Evolutionary conservation across 2,888 invertebrate species (phyloP), one percentile per base, ranked within the genome.

Genomic region (Drosophila nr. fundita): DNA sequence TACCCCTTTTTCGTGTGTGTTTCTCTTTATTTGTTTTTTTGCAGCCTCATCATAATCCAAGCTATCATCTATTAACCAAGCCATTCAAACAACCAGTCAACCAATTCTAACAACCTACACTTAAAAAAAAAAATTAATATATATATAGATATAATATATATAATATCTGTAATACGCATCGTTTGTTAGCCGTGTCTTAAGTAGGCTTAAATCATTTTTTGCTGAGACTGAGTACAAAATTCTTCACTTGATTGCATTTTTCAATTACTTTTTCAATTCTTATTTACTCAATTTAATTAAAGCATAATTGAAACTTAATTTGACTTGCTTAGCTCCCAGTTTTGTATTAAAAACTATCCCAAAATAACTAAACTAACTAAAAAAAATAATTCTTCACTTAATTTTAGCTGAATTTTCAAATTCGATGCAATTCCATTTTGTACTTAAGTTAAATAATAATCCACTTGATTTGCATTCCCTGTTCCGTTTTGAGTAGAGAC

Each of bases 11-110:
- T 55, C 61, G 40, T 63, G 65, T 63, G 65, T 82, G 54, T 76
- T 29, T 67, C 42, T 65, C 18, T 32, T 13, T 24, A 18, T 58
- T 24, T 58, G 30, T 13, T 29, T 45, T 24, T 55, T 82, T 87
- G 36, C 86, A 79, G 80, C 55, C 38, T 48, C 68, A 29, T 65
- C 75, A 72, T 42, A 49, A 64, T 40, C 58, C 75, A 65, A 82
- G 57, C 29, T 27, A 21, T 82, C 83, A 75, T 45, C 78, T 66
- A 81, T 73, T 87, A 86, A 89, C 76, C 85, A 73, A 73, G 68
- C 75, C 87, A 84, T 83, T 73, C 74, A 76, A 80, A 67, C 65
- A 64, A 59, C 50, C 57, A 67, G 57, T 32, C 50, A 48, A 48
- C 13, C 66, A 64, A 53, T 61, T 38, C 54, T 38, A 55, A 30